A percentile compares a stretch with the other conserved stretches of the same genome.
phyloP scores from a whole-genome alignment of 2,113 vertebrate species.

The Romanogobio albipinnatus region DNA sequence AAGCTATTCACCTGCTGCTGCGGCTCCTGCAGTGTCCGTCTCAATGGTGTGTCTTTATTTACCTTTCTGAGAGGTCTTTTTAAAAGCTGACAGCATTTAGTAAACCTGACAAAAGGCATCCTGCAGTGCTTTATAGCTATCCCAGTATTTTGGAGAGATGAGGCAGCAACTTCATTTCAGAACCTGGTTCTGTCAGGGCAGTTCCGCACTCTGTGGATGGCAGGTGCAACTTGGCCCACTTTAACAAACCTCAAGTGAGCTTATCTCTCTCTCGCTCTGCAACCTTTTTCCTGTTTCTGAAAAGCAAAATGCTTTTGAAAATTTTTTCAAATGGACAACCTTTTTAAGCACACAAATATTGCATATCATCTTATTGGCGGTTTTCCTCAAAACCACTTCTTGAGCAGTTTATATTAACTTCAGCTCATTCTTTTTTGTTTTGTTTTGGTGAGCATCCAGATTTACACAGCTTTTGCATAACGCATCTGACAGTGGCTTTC shows the following conservation, averaged over 20 bases:
- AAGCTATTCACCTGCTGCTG: conserved; percentile 91
- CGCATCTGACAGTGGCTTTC: conserved; percentile 52
- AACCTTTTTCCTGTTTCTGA: background rate
- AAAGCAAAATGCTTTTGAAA: background rate
- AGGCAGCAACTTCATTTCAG: background rate
- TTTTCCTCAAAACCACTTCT: background rate
- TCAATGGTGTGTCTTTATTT: conserved; percentile 74
- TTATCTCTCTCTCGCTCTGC: background rate
- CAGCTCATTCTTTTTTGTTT: background rate
- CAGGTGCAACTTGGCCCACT: conserved; percentile 18
- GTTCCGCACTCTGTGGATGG: background rate
- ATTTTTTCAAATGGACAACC: background rate
- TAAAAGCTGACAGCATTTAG: background rate
- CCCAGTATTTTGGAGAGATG: background rate
- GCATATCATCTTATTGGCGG: background rate
- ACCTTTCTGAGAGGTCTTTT: background rate
- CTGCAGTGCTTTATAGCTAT: background rate
- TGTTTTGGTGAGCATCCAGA: conserved; percentile 25
- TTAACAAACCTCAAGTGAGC: background rate
- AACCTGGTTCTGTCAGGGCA: conserved; percentile 27
- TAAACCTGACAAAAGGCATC: background rate
- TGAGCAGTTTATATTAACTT: background rate
- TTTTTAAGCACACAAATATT: background rate
- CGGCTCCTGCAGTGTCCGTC: conserved; percentile 84
- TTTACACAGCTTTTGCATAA: conserved; percentile 69